Conservation (phyloP, 2,888 invertebrate genomes). For the Harmothoe impar region DNA sequence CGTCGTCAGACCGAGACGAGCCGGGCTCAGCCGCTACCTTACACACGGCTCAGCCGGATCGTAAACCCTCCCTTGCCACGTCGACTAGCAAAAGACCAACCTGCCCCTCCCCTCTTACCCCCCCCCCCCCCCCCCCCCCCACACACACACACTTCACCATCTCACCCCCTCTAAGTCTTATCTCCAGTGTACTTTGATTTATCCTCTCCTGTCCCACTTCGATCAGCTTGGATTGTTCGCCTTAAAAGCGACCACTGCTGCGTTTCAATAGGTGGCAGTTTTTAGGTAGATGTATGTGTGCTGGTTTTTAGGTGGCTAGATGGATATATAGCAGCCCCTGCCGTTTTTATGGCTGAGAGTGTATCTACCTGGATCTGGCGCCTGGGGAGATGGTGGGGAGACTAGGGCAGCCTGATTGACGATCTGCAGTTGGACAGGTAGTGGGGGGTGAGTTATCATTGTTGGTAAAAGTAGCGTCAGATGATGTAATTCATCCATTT, state of each 20-base stretch:
- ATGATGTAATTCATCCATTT: too few species aligned
- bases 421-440: too few species aligned
- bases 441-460: too few species aligned
- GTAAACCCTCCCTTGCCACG: not conserved
- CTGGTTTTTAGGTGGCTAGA: not conserved
- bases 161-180: not conserved
- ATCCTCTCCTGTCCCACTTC: too few species aligned
- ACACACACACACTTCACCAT: not conserved
- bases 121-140: not conserved
- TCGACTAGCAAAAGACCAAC: constrained; percentile 36
- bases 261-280: not conserved
- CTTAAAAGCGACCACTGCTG: not conserved
- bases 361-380: too few species aligned
- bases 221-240: too few species aligned
- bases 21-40: not conserved
- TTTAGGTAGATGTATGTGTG: not conserved
- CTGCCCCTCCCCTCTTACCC: not conserved
- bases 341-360: too few species aligned
- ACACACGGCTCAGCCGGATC: not conserved
- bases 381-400: too few species aligned
- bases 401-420: too few species aligned
- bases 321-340: not conserved
- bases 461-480: too few species aligned
- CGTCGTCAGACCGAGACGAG: not conserved
- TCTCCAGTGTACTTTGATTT: too few species aligned